phyloP scores from a whole-genome alignment of 1,140 invertebrate genomes.

The Trichonephila clavipes region DNA sequence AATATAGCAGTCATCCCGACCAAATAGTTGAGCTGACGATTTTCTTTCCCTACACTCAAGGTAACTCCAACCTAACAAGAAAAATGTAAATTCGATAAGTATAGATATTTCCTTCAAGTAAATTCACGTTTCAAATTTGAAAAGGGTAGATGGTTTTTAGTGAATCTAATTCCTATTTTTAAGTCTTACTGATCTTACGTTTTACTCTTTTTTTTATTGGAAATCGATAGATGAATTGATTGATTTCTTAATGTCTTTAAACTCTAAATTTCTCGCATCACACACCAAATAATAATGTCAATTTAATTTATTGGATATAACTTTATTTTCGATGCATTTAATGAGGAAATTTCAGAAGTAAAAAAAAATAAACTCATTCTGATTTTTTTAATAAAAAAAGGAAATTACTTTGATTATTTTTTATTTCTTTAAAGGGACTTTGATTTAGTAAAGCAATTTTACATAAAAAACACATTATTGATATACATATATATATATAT shows the following conservation, averaged over 20 bases:
- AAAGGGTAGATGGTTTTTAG: neutral
- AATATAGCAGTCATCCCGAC: neutral
- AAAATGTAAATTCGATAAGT: conserved; percentile 23
- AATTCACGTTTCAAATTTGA: neutral
- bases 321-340: neutral
- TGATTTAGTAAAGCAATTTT: too few relatives aligned
- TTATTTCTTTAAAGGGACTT: too few relatives aligned
- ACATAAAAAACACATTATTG: too few relatives aligned
- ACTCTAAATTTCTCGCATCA: conserved; percentile 6
- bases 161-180: neutral
- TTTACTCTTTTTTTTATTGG: neutral
- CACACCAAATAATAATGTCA: neutral
- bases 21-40: neutral
- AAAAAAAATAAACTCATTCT: neutral
- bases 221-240: neutral
- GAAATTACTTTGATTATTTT: too few relatives aligned
- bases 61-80: neutral
- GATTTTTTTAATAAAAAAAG: neutral
- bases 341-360: neutral
- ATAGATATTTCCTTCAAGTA: conserved; percentile 19
- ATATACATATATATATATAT: too few relatives aligned
- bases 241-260: conserved; percentile 19
- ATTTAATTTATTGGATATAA: neutral
- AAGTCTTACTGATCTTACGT: neutral
- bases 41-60: neutral